Base-by-base conservation (phyloP, 1,140 invertebrate genomes). In the Archivesica marissinica region DNA sequence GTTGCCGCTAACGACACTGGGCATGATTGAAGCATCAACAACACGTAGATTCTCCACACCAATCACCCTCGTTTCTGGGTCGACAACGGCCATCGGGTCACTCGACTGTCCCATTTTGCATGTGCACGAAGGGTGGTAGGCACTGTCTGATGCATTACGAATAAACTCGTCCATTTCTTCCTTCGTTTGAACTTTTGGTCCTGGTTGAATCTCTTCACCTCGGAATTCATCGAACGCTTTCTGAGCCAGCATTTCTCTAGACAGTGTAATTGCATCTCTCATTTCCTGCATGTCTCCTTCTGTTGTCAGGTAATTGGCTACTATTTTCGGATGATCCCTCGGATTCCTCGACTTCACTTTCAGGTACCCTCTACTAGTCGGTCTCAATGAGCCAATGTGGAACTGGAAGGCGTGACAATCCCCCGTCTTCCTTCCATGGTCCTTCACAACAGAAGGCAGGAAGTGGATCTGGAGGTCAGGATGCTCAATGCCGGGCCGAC, bases 311-410 rank as follows among this genome's bases (percentile, higher is more conserved):
- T 93, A 95, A 85, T 93, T 94, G 0, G 98, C 98, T 92, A 97
- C 97, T n/a, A 99, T 97, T 2, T 96, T 95, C 0, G 98, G 98
- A 88, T 97, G 95, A 0, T 96, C 95, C 15, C 96, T 95, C 0
- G 98, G 98, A 94, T 99, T 96, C 38, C 94, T 95, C 2, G 89
- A 89, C 90, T 93, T 90, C 68, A 95, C 74, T 77, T 89, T 91
- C 54, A 94, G 25, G 84, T 88, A 87, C 61, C 95, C 91, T 79
- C 87, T 77, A 80, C 89, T 94, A 7, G 88, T 93, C 47, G 91
- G 91, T 72, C 90, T 88, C 91, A 93, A 92, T n/a, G 94, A 90
- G 13, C 94, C 94, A 13, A 93, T 92, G 87, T 95, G 94, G 7
- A 93, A 89, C 83, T 94, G 93, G 82, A 89, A 94, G 2, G 94